Conservation (phyloP, 2,113 vertebrate genomes). For the Callaeas wilsoni region DNA sequence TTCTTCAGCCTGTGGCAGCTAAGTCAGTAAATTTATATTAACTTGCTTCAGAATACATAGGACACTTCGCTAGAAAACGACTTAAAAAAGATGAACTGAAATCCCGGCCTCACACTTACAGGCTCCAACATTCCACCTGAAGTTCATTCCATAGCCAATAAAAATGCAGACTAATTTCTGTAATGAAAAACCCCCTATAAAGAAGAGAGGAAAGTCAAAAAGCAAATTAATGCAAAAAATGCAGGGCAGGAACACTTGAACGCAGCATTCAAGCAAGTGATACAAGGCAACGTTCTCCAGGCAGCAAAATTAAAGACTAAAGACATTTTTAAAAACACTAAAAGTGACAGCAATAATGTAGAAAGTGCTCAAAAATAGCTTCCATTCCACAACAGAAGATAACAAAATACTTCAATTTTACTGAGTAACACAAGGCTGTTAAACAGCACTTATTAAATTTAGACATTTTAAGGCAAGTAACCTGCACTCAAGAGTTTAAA, state of each 20-base stretch:
- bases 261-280: background rate
- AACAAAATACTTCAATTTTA: conserved; percentile 20
- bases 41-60: background rate
- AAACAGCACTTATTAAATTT: background rate
- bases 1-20: background rate
- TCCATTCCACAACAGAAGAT: background rate
- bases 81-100: background rate
- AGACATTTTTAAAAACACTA: background rate
- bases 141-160: background rate
- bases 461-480: background rate
- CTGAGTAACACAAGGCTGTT: background rate
- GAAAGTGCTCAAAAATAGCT: background rate
- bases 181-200: fast-evolving
- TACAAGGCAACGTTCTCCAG: background rate
- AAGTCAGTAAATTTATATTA: background rate
- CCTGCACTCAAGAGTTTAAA: background rate
- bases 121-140: background rate
- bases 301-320: background rate
- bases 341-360: background rate
- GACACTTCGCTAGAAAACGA: background rate
- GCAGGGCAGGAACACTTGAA: background rate
- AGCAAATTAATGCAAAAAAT: background rate
- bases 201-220: background rate
- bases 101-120: background rate
- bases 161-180: background rate